Percentiles rank a stretch among this genome's conserved stretches.
These are phyloP conservation scores for Tridacna gigas DNA, from an alignment of 2,888 invertebrate species.

Conservation along the genomic window DNA sequence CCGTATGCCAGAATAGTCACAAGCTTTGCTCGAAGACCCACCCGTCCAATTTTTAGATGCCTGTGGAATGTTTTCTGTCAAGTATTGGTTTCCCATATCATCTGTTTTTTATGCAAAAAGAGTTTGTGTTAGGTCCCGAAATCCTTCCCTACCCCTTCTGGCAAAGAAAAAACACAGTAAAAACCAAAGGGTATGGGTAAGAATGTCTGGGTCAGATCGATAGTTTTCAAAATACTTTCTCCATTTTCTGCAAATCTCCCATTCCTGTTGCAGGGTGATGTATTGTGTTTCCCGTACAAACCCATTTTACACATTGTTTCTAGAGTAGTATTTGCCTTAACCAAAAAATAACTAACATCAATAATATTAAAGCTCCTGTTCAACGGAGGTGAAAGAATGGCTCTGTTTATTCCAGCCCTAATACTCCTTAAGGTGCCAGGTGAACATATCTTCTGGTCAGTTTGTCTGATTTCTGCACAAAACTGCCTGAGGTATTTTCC, in stretches of 20 bases:
- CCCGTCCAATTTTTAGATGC: constrained; percentile 27
- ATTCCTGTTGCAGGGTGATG: constrained; percentile 22
- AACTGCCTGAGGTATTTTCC: neutral
- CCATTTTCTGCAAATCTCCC: constrained; percentile 16
- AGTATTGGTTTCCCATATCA: constrained; percentile 22
- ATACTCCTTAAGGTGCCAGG: neutral
- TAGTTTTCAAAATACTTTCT: constrained; percentile 4
- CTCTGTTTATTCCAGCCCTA: neutral
- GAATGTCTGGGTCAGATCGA: neutral
- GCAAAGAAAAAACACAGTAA: constrained; percentile 28
- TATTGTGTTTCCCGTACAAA: neutral
- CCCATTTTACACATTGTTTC: constrained; percentile 30
- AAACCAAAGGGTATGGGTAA: constrained; percentile 19
- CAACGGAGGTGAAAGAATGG: neutral
- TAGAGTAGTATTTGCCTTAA: constrained; percentile 9
- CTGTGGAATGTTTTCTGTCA: constrained; percentile 11
- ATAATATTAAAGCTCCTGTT: neutral
- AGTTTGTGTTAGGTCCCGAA: neutral
- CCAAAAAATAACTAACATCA: neutral
- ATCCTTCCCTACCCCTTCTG: constrained; percentile 24
- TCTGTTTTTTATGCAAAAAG: constrained; percentile 16
- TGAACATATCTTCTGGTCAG: neutral
- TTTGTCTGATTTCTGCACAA: neutral
- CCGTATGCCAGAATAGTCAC: constrained; percentile 9
- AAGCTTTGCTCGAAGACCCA: constrained; percentile 22